phyloP scores from a whole-genome alignment of 2,888 invertebrate species.

The Cryptocephalus primarius region DNA sequence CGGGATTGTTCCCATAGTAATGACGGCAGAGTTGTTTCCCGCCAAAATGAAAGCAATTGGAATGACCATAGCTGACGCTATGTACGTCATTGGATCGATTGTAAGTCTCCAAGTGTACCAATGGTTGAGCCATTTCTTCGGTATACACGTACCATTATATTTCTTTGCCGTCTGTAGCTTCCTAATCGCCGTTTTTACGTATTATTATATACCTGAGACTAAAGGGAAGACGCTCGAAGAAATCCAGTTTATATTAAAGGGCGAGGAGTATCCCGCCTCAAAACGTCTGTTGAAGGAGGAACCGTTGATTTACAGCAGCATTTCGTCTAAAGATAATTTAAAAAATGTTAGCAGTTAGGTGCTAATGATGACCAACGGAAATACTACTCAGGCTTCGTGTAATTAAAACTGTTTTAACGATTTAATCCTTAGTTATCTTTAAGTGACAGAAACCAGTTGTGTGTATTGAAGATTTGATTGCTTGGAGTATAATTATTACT shows the following conservation, averaged over 20 bases:
- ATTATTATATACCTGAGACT: constrained; percentile 49
- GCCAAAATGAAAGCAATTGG: constrained; percentile 34
- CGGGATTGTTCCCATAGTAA: constrained; percentile 34
- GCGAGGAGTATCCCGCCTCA: not conserved
- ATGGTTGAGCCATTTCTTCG: constrained; percentile 19
- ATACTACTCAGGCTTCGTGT: too few species aligned
- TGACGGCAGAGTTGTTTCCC: constrained; percentile 35
- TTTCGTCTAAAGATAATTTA: not conserved
- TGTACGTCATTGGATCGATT: constrained; percentile 29
- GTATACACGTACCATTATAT: constrained; percentile 30
- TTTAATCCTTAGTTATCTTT: too few species aligned
- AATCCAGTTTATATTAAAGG: constrained; percentile 39
- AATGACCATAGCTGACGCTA: constrained; percentile 31
- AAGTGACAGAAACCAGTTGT: too few species aligned
- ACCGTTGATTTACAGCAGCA: not conserved
- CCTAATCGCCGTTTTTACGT: constrained; percentile 13
- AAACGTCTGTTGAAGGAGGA: not conserved
- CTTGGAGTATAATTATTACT: too few species aligned
- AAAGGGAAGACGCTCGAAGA: constrained; percentile 56
- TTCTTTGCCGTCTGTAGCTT: constrained; percentile 22
- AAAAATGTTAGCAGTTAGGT: not conserved
- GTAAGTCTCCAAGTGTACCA: constrained; percentile 28
- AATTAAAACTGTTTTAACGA: too few species aligned
- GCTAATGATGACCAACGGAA: too few species aligned
- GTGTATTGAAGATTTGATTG: too few species aligned